Conservation (phyloP, 1,140 invertebrate genomes). For the Panagrolaimus sp. region DNA sequence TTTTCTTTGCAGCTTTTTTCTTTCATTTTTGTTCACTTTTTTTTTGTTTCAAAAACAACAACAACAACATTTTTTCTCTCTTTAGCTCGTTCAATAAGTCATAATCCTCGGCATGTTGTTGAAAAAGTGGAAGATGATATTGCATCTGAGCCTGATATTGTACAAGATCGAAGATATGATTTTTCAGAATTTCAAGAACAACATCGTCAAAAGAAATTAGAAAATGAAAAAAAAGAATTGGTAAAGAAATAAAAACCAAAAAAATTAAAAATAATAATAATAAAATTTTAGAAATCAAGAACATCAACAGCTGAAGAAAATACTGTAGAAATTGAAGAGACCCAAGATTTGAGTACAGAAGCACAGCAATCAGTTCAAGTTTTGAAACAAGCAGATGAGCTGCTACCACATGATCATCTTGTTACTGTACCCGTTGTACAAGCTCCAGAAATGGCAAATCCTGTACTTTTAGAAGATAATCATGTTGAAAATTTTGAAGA, state of each 20-base stretch:
- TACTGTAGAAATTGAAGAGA: not conserved
- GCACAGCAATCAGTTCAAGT: not conserved
- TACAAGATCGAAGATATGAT: slow-evolving; percentile 10
- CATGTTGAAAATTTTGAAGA: not conserved
- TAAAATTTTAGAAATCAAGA: slow-evolving; percentile 1
- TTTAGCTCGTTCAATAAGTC: slow-evolving; percentile 9
- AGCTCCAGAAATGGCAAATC: not conserved
- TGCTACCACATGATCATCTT: not conserved
- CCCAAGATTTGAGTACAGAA: not conserved
- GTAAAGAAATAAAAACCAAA: no score
- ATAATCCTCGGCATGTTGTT: not conserved
- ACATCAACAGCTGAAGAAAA: slow-evolving; percentile 15
- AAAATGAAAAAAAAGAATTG: no score
- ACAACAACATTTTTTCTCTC: not conserved
- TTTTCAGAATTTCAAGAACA: not conserved
- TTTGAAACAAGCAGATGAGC: not conserved
- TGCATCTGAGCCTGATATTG: slow-evolving; percentile 1
- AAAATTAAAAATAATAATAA: not conserved
- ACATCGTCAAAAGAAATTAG: no score
- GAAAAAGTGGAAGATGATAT: slow-evolving; percentile 10
- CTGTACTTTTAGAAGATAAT: slow-evolving; percentile 7
- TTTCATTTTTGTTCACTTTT: no score
- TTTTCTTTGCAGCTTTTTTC: no score
- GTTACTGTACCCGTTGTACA: not conserved
- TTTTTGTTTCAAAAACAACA: not conserved